Evolutionary conservation across 35 echinoderm and acorn worm species (phyloP).

Genomic region (Chiridota heheva): DNA sequence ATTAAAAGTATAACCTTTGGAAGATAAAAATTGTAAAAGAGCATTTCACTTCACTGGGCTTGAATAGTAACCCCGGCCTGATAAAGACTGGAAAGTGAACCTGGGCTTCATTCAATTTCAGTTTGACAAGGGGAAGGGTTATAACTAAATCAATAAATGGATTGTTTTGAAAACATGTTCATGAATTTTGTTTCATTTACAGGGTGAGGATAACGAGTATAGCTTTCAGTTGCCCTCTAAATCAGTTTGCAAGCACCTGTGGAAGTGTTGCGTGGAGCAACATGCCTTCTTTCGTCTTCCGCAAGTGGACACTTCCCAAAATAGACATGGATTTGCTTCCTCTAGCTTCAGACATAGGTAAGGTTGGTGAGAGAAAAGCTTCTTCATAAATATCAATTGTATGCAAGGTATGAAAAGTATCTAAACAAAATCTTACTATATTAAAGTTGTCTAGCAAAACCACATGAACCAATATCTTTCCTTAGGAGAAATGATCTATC

Average conservation of each 20-base stretch:
- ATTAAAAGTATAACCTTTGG: too few relatives aligned
- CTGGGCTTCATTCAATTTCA: too few relatives aligned
- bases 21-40: too few relatives aligned
- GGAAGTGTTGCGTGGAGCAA: conserved; percentile 95
- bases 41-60: too few relatives aligned
- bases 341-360: conserved; percentile 55
- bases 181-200: not conserved
- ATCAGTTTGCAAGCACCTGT: conserved; percentile 82
- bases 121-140: too few relatives aligned
- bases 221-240: conserved; percentile 61
- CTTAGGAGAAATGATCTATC: too few relatives aligned
- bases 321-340: conserved; percentile 4
- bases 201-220: conserved; percentile 72
- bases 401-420: not conserved
- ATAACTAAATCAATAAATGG: too few relatives aligned
- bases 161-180: too few relatives aligned
- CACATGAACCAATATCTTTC: too few relatives aligned
- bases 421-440: not conserved
- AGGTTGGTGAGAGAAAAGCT: not conserved
- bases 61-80: too few relatives aligned
- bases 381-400: not conserved
- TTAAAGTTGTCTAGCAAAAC: not conserved
- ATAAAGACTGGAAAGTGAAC: too few relatives aligned
- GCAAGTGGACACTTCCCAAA: conserved; percentile 7
- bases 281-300: conserved; percentile 94